Percentiles rank a stretch among this genome's conserved stretches.
These are phyloP conservation scores for Fregetta grallaria DNA, from an alignment of 2,113 vertebrate species.

Conservation along the genomic window DNA sequence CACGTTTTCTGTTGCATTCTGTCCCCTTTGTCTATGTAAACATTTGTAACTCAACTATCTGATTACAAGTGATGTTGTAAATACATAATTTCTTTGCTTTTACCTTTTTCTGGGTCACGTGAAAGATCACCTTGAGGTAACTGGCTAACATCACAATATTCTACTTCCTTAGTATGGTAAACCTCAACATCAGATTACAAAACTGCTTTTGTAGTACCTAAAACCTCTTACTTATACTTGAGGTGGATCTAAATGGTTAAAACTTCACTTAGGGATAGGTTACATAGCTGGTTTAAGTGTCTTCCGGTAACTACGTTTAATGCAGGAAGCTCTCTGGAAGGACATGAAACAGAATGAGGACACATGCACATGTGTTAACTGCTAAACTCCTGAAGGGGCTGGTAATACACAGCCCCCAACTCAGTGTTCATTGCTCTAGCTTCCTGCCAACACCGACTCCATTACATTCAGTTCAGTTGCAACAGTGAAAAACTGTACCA, in stretches of 20 bases:
- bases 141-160: background rate
- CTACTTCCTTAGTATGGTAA: background rate
- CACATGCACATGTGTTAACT: fast-evolving
- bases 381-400: background rate
- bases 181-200: background rate
- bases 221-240: background rate
- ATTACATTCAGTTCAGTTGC: no score
- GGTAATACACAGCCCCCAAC: background rate
- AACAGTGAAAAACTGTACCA: background rate
- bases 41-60: background rate
- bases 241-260: background rate
- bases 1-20: background rate
- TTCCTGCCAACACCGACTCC: background rate
- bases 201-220: background rate
- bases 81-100: background rate
- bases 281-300: background rate
- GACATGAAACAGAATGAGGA: background rate
- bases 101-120: background rate
- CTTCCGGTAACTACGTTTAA: background rate
- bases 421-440: background rate
- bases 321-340: background rate
- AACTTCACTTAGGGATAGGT: background rate
- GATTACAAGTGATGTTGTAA: background rate
- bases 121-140: background rate
- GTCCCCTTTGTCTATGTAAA: background rate